phyloP scores from a whole-genome alignment of 1,140 invertebrate genomes.

The Aleiodes sp. region DNA sequence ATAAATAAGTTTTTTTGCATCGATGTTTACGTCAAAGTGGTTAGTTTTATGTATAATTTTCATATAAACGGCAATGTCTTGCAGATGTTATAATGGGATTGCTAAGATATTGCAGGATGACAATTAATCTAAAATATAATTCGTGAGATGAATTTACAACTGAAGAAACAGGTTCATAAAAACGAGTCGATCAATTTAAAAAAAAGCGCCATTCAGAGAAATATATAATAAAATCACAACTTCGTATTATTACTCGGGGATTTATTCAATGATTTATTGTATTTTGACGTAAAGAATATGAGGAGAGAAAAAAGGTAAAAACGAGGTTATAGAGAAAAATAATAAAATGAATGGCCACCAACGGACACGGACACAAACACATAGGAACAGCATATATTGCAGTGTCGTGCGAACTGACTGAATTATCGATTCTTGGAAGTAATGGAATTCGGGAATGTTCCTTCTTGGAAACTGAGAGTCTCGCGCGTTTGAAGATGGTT shows the following conservation, averaged over 20 bases:
- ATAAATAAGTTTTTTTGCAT: background rate
- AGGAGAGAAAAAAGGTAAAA: background rate
- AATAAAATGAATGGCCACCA: background rate
- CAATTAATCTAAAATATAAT: conserved; percentile 15
- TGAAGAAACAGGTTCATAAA: conserved; percentile 8
- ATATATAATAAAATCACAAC: conserved; percentile 4
- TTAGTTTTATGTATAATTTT: background rate
- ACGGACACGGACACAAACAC: background rate
- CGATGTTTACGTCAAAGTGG: background rate
- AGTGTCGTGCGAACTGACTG: conserved; percentile 12
- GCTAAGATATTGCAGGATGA: background rate
- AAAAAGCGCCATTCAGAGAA: background rate
- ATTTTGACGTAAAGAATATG: conserved; percentile 14
- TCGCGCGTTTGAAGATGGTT: background rate
- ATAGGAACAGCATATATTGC: background rate
- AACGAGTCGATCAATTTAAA: background rate
- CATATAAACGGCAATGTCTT: background rate
- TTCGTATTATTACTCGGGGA: background rate
- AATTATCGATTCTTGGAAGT: conserved; percentile 26
- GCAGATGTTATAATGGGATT: background rate
- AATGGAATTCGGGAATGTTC: conserved; percentile 19
- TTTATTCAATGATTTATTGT: conserved; percentile 23
- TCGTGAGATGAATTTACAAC: conserved; percentile 4
- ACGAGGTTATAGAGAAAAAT: background rate
- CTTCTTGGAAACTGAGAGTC: conserved; percentile 13